A percentile compares a stretch with the other conserved stretches of the same genome.
Conservation (phyloP, 2,888 invertebrate species). For the Blastobasis adustella region DNA sequence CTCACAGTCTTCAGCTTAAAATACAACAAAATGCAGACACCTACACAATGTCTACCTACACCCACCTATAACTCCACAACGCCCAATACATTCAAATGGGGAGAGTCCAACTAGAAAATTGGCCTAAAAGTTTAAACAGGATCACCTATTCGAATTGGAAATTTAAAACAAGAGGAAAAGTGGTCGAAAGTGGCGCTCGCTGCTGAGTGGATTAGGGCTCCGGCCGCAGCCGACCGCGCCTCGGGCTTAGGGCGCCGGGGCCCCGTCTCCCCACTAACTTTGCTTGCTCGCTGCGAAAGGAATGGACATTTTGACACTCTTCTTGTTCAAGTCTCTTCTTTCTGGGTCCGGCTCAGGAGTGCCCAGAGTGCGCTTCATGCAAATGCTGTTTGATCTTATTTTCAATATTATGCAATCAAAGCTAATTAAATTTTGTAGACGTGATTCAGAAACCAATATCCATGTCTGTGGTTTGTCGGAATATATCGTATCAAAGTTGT, state of each 20-base stretch:
- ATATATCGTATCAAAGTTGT: no score
- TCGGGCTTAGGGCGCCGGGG: slow-evolving; percentile 22
- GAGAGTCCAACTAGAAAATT: slow-evolving; percentile 47
- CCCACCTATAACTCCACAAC: neutral
- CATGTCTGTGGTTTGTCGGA: no score
- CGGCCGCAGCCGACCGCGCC: slow-evolving; percentile 50
- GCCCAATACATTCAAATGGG: slow-evolving; percentile 6
- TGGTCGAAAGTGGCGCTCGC: slow-evolving; percentile 31
- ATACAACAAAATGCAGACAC: slow-evolving; percentile 1
- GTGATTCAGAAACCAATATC: no score
- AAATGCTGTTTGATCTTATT: no score
- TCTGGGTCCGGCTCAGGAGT: no score
- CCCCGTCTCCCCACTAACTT: neutral
- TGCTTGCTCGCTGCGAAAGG: no score
- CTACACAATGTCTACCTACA: neutral
- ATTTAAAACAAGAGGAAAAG: slow-evolving; percentile 66
- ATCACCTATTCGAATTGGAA: slow-evolving; percentile 53
- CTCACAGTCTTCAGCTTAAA: neutral
- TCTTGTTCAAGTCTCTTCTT: no score
- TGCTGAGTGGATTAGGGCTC: slow-evolving; percentile 57
- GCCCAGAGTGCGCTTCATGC: no score
- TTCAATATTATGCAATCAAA: no score
- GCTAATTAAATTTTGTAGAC: no score
- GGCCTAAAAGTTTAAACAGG: slow-evolving; percentile 62
- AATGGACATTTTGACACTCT: no score